Evolutionary conservation across 2,888 invertebrate genomes (phyloP).

Genomic region (Thymelicus sylvestris): DNA sequence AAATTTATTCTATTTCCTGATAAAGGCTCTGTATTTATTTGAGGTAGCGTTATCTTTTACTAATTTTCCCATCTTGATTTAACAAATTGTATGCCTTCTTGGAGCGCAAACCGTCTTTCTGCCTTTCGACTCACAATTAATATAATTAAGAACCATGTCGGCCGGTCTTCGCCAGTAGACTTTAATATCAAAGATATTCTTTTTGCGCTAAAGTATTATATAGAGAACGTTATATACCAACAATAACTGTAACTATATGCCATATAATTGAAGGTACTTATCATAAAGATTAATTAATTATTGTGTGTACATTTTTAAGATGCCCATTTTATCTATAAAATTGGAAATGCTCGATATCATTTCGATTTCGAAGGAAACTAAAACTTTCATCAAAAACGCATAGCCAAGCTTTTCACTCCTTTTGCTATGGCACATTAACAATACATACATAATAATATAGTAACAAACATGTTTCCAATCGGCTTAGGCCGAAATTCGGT

Average conservation of each 20-base stretch:
- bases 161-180: slow-evolving; percentile 15
- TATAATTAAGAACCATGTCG: slow-evolving; percentile 33
- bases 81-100: slow-evolving; percentile 31
- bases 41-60: slow-evolving; percentile 24
- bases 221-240: neutral
- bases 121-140: slow-evolving; percentile 35
- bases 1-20: slow-evolving; percentile 14
- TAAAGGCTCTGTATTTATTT: neutral
- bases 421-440: too few relatives aligned
- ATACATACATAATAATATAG: too few relatives aligned
- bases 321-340: too few relatives aligned
- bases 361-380: too few relatives aligned
- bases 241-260: neutral
- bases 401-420: too few relatives aligned
- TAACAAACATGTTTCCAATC: too few relatives aligned
- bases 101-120: slow-evolving; percentile 24
- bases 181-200: slow-evolving; percentile 30
- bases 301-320: too few relatives aligned
- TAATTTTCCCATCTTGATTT: slow-evolving; percentile 34
- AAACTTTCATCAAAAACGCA: too few relatives aligned
- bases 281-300: too few relatives aligned
- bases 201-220: slow-evolving; percentile 17
- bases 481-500: too few relatives aligned
- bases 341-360: too few relatives aligned
- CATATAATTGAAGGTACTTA: too few relatives aligned